phyloP scores from a whole-genome alignment of 2,797 vertebrate genomes.

The Falco peregrinus region DNA sequence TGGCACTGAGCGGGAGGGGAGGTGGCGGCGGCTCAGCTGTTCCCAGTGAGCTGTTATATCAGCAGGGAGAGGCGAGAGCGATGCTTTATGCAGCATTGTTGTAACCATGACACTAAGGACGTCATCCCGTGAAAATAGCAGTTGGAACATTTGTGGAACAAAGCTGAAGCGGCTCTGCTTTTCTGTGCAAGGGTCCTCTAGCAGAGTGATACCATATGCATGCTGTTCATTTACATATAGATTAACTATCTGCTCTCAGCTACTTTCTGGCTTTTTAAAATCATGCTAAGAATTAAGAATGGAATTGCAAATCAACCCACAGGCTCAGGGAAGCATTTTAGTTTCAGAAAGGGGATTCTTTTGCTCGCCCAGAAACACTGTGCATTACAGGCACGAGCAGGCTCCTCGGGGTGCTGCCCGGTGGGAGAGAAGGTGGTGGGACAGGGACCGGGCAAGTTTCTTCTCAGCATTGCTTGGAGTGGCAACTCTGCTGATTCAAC shows the following conservation, averaged over 20 bases:
- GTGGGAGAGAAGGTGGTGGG: neutral
- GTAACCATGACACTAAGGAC: constrained; percentile 71
- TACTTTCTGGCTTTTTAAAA: neutral
- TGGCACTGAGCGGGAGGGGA: neutral
- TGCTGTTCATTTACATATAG: neutral
- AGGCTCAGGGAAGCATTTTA: neutral
- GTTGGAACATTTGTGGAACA: constrained; percentile 50
- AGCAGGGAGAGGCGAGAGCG: constrained; percentile 24
- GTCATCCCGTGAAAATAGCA: constrained; percentile 61
- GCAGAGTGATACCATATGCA: neutral
- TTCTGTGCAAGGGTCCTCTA: neutral
- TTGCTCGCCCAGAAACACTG: neutral
- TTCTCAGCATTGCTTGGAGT: neutral
- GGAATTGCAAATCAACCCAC: neutral
- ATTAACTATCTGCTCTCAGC: neutral
- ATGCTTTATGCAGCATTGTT: constrained; percentile 42
- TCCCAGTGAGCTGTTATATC: neutral
- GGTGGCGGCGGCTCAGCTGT: neutral
- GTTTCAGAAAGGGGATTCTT: neutral
- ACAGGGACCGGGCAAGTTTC: neutral
- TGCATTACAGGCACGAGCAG: neutral
- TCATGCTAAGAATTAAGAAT: neutral
- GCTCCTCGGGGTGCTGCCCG: neutral
- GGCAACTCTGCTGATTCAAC: neutral
- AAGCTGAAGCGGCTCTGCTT: constrained; percentile 29